These are phyloP conservation scores for Hoplostethus atlanticus DNA, from an alignment of 2,797 vertebrate species.

Conservation along the genomic window DNA sequence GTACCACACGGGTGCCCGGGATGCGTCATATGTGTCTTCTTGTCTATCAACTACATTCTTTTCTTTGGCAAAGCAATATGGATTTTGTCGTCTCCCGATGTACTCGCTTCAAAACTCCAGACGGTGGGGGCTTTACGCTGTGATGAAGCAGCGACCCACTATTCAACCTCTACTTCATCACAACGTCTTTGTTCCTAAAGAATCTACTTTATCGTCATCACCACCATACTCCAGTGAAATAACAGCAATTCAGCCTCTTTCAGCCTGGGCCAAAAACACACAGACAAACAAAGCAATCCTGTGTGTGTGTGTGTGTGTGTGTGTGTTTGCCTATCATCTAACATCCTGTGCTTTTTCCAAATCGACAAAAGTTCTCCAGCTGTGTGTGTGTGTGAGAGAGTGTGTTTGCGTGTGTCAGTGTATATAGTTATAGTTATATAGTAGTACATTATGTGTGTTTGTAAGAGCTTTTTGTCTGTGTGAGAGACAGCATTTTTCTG, in stretches of 20 bases:
- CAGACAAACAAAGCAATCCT: neutral
- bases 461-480: too few relatives aligned
- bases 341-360: too few relatives aligned
- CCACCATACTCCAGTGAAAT: neutral
- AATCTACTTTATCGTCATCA: neutral
- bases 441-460: too few relatives aligned
- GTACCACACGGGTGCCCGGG: too few relatives aligned
- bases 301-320: neutral
- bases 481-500: too few relatives aligned
- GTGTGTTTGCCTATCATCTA: neutral
- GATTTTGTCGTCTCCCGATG: too few relatives aligned
- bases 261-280: neutral
- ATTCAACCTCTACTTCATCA: slow-evolving; percentile 6
- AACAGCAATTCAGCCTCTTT: slow-evolving; percentile 1
- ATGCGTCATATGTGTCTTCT: too few relatives aligned
- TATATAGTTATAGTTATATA: too few relatives aligned
- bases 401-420: slow-evolving; percentile 1
- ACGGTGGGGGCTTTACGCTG: too few relatives aligned
- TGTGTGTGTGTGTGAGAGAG: neutral
- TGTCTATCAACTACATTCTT: too few relatives aligned
- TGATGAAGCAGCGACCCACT: neutral
- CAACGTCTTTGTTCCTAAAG: neutral
- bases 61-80: too few relatives aligned
- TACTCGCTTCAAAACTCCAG: too few relatives aligned
- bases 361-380: slow-evolving; percentile 4